phyloP scores from a whole-genome alignment of 92 coral and sea anemone genomes.

The Phenganax stokvisi region DNA sequence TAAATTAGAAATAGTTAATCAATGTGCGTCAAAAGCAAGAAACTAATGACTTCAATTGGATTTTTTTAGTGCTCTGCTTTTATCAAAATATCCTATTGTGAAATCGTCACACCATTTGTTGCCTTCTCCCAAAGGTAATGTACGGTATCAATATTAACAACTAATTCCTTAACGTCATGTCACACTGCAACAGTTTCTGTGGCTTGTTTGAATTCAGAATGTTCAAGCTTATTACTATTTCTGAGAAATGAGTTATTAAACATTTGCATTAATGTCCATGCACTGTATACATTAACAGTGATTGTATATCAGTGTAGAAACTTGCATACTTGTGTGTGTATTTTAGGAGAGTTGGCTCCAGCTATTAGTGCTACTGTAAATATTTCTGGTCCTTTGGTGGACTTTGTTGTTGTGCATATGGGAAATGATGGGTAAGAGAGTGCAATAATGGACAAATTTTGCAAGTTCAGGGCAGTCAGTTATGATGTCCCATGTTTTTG shows the following conservation, averaged over 20 bases:
- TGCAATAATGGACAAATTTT: neutral
- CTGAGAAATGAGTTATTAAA: too few relatives aligned
- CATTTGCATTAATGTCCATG: too few relatives aligned
- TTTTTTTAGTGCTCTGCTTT: constrained; percentile 63
- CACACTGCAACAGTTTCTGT: neutral
- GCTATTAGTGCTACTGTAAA: constrained; percentile 91
- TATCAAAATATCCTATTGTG: constrained; percentile 91
- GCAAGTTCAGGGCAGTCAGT: neutral
- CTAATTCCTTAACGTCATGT: neutral
- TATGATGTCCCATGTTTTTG: neutral
- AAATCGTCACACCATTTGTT: constrained; percentile 78
- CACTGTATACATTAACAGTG: too few relatives aligned
- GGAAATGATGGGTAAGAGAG: constrained; percentile 83
- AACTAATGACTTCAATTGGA: neutral
- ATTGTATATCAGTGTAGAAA: too few relatives aligned
- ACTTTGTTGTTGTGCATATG: constrained; percentile 87
- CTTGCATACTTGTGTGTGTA: neutral
- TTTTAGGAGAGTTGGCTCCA: constrained; percentile 89
- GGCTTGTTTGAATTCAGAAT: too few relatives aligned
- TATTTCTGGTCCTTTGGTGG: constrained; percentile 77
- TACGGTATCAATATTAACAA: neutral
- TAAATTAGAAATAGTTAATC: too few relatives aligned
- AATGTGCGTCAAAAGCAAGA: too few relatives aligned
- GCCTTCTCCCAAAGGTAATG: constrained; percentile 91
- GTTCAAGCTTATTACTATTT: too few relatives aligned